These are phyloP conservation scores for Graphium colonna DNA, from an alignment of 2,888 invertebrate species.

Conservation along the genomic window DNA sequence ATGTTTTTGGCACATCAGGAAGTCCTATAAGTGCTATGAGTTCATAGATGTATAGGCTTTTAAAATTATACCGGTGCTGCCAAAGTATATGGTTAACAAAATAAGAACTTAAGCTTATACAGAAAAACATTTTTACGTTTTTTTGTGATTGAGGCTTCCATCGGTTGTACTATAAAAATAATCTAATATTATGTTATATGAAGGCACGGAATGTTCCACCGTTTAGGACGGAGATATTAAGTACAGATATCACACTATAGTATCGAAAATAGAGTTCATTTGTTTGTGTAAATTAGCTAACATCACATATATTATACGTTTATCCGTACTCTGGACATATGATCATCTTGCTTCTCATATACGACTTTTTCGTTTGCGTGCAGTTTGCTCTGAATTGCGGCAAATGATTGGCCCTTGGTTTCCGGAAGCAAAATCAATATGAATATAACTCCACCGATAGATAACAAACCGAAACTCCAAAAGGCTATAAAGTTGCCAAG, in stretches of 20 bases:
- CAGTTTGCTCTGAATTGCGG: conserved; percentile 76
- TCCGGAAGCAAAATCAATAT: conserved; percentile 77
- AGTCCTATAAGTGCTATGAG: no score
- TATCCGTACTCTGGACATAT: conserved; percentile 57
- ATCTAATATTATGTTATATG: neutral
- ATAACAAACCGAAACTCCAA: conserved; percentile 75
- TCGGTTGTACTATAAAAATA: neutral
- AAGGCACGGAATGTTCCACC: conserved; percentile 28
- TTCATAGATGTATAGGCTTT: no score
- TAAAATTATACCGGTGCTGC: no score
- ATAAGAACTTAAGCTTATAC: no score
- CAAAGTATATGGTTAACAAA: no score
- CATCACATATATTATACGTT: conserved; percentile 34
- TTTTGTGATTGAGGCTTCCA: neutral
- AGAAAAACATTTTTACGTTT: neutral
- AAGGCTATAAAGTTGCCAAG: conserved; percentile 77
- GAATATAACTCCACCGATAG: conserved; percentile 74
- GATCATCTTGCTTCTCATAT: conserved; percentile 57
- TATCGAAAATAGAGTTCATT: neutral
- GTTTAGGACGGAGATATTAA: conserved; percentile 34
- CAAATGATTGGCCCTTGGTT: conserved; percentile 81
- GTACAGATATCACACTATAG: conserved; percentile 25
- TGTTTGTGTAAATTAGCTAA: neutral
- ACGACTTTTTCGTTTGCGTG: conserved; percentile 58
- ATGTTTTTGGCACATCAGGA: no score